Base-by-base conservation (phyloP, 2,888 invertebrate species). In the Aricia artaxerxes region DNA sequence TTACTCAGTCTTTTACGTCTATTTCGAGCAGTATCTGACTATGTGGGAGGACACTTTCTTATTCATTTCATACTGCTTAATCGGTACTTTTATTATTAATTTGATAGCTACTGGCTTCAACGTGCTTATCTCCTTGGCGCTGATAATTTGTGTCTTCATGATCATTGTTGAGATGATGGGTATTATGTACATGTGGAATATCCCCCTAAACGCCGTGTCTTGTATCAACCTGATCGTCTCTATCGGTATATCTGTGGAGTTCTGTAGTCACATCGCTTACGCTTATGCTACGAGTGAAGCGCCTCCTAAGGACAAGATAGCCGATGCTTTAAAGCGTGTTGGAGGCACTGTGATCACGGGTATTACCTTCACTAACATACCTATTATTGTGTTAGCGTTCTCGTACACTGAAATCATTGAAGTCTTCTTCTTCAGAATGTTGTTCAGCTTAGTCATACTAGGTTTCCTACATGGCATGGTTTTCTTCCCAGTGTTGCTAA, bases 191-290 rank as follows among this genome's bases (percentile, higher is more conserved):
- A 95, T 97, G 85, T 99, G 98, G 98, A 92, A 95, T 84, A 98
- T 99, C 80, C 96, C 97, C 4, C 93, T 99, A 16, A 99, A 99
- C 89, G 99, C 99, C 0, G 96, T 99, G 1, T 98, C 99, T 0
- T 95, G 98, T 79, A 98, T 99, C n/a, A 99, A 99, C 94, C 95
- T 99, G 82, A 98, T 99, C 72, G 98, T 99, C 95, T 96, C 98
- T 79, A 97, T 98, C 64, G 99, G 99, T 83, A 99, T 99, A 85
- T 97, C 97, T 1, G 99, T 99, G 0, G 99, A 99, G 91, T 99
- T 99, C 89, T 98, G 98, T 86, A 97, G 98, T 78, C 99, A 99
- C 86, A 97, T 98, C 64, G 97, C 98, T 0, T 96, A 97, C 83
- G 96, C 95, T 1, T 95, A 92, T 82, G 92, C 95, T 24, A 92